A percentile compares a stretch with the other conserved stretches of the same genome.
Evolutionary conservation across 1,140 invertebrate genomes (phyloP).

Genomic region (Spodoptera litura): DNA sequence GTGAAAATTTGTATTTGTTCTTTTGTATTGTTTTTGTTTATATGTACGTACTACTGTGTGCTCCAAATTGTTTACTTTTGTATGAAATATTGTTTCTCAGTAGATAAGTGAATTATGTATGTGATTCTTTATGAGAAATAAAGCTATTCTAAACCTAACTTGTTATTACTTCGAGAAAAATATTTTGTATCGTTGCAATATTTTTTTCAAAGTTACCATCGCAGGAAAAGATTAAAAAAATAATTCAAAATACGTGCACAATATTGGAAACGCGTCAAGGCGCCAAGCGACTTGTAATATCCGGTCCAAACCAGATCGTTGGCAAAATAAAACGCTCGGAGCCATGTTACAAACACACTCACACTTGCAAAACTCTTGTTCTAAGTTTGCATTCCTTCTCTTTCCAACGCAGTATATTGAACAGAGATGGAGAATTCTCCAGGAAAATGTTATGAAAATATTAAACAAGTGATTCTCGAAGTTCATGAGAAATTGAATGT

Average conservation of each 20-base stretch:
- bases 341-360: constrained; percentile 27
- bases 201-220: too few relatives aligned
- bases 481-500: background rate
- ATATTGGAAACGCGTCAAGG: constrained; percentile 32
- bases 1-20: too few relatives aligned
- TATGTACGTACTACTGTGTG: too few relatives aligned
- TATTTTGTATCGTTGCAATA: too few relatives aligned
- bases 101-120: too few relatives aligned
- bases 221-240: background rate
- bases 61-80: too few relatives aligned
- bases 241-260: constrained; percentile 29
- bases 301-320: constrained; percentile 39
- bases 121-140: too few relatives aligned
- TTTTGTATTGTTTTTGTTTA: too few relatives aligned
- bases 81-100: too few relatives aligned
- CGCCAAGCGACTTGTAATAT: constrained; percentile 44
- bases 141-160: too few relatives aligned
- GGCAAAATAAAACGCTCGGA: constrained; percentile 15
- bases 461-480: background rate
- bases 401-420: background rate
- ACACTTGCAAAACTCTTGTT: constrained; percentile 31
- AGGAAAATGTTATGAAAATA: background rate
- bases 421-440: background rate
- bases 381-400: background rate
- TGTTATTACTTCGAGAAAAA: too few relatives aligned